These are phyloP conservation scores for Leptopilina drosophilae DNA, from an alignment of 2,888 invertebrate species.

Conservation along the genomic window DNA sequence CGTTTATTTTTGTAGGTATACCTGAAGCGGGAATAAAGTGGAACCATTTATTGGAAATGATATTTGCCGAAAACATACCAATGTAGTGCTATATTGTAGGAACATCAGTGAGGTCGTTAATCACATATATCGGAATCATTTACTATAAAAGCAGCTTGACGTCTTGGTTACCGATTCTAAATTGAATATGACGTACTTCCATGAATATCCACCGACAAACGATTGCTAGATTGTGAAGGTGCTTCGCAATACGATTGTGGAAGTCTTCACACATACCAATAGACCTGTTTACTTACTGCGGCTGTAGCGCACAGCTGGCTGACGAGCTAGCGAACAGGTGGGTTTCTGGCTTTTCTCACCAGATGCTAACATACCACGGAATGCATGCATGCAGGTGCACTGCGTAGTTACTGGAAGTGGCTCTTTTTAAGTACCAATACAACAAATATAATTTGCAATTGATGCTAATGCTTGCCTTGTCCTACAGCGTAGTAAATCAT, in stretches of 20 bases:
- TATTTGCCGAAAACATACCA: constrained; percentile 16
- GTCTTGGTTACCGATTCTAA: constrained; percentile 39
- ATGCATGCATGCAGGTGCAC: constrained; percentile 56
- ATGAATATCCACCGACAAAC: constrained; percentile 40
- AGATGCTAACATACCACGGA: constrained; percentile 59
- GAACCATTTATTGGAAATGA: constrained; percentile 8
- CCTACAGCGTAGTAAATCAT: constrained; percentile 33
- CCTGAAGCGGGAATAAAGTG: not conserved
- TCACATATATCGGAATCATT: constrained; percentile 28
- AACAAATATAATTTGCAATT: constrained; percentile 39
- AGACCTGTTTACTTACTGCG: constrained; percentile 55
- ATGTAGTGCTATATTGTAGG: constrained; percentile 3
- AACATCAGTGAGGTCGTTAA: constrained; percentile 36
- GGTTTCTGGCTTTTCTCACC: constrained; percentile 62
- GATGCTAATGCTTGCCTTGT: constrained; percentile 40
- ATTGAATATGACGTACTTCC: constrained; percentile 38
- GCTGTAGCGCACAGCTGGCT: constrained; percentile 60
- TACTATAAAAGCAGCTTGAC: constrained; percentile 34
- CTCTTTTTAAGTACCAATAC: constrained; percentile 36
- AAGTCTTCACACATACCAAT: constrained; percentile 48
- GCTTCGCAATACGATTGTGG: constrained; percentile 21
- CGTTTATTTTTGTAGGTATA: constrained; percentile 33
- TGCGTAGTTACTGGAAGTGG: constrained; percentile 51
- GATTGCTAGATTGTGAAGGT: constrained; percentile 39
- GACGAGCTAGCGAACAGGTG: constrained; percentile 63